phyloP scores from a whole-genome alignment of 1,140 invertebrate species.

The Heliothis subflexa region DNA sequence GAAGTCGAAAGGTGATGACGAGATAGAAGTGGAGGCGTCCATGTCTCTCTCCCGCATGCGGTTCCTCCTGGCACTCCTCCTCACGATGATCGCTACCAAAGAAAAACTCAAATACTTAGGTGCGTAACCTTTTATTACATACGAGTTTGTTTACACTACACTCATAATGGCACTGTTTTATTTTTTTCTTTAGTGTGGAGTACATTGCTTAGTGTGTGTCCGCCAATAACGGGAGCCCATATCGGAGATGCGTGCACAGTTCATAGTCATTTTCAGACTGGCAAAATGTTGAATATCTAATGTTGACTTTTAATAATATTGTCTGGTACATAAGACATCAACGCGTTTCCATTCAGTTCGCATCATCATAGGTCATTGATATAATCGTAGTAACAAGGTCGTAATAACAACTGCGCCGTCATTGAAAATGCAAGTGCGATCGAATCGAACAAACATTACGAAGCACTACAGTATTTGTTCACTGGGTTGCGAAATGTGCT shows the following conservation, averaged over 20 bases:
- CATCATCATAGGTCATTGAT: slow-evolving; percentile 55
- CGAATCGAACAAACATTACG: slow-evolving; percentile 45
- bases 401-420: slow-evolving; percentile 67
- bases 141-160: slow-evolving; percentile 52
- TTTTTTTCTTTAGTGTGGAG: slow-evolving; percentile 69
- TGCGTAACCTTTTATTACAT: slow-evolving; percentile 82
- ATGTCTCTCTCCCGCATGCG: slow-evolving; percentile 92
- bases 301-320: slow-evolving; percentile 49
- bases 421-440: slow-evolving; percentile 63
- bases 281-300: slow-evolving; percentile 47
- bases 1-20: slow-evolving; percentile 69
- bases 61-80: slow-evolving; percentile 91
- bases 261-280: slow-evolving; percentile 55
- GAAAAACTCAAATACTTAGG: slow-evolving; percentile 91
- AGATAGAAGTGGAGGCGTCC: slow-evolving; percentile 76
- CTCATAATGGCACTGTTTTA: slow-evolving; percentile 72
- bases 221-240: slow-evolving; percentile 74
- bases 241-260: slow-evolving; percentile 58
- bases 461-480: slow-evolving; percentile 56
- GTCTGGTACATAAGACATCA: slow-evolving; percentile 70
- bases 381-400: slow-evolving; percentile 57
- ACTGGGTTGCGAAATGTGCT: slow-evolving; percentile 63
- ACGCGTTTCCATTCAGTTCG: slow-evolving; percentile 59
- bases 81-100: slow-evolving; percentile 93
- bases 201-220: slow-evolving; percentile 81